Conservation (phyloP, 2,888 invertebrate species). For the Antheraea assamensis region DNA sequence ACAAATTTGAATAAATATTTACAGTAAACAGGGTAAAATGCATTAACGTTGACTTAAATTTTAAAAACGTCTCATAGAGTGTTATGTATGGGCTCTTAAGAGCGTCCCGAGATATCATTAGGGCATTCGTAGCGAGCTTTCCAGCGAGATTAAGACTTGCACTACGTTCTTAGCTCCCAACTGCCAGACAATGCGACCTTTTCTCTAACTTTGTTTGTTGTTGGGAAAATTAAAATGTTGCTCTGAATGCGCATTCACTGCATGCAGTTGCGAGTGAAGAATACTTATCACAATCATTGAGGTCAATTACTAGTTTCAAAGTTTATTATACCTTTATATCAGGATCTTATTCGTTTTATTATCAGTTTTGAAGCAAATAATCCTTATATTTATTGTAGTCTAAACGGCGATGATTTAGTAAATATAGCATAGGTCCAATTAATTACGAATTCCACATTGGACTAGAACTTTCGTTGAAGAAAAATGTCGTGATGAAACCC, state of each 20-base stretch:
- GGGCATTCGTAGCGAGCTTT: conserved; percentile 63
- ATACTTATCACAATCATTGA: neutral
- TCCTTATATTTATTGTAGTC: too few relatives aligned
- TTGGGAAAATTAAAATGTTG: conserved; percentile 55
- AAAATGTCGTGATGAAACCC: too few relatives aligned
- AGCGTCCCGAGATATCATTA: conserved; percentile 80
- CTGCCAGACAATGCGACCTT: conserved; percentile 56
- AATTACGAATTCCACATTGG: neutral
- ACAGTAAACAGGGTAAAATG: conserved; percentile 75
- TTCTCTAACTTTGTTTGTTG: conserved; percentile 48
- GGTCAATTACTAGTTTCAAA: neutral
- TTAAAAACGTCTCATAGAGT: conserved; percentile 80
- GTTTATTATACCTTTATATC: too few relatives aligned
- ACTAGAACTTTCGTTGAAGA: too few relatives aligned
- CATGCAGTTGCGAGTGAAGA: conserved; percentile 34
- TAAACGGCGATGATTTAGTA: too few relatives aligned
- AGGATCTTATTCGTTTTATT: too few relatives aligned
- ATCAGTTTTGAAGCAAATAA: too few relatives aligned
- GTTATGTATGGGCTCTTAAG: conserved; percentile 80
- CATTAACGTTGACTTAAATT: conserved; percentile 80
- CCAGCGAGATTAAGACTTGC: conserved; percentile 72
- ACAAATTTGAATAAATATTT: conserved; percentile 80
- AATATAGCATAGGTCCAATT: too few relatives aligned
- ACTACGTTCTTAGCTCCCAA: conserved; percentile 53
- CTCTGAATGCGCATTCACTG: conserved; percentile 35